A percentile compares a stretch with the other conserved stretches of the same genome.
phyloP scores from a whole-genome alignment of 2,113 vertebrate genomes.

The Seriola rivoliana region DNA sequence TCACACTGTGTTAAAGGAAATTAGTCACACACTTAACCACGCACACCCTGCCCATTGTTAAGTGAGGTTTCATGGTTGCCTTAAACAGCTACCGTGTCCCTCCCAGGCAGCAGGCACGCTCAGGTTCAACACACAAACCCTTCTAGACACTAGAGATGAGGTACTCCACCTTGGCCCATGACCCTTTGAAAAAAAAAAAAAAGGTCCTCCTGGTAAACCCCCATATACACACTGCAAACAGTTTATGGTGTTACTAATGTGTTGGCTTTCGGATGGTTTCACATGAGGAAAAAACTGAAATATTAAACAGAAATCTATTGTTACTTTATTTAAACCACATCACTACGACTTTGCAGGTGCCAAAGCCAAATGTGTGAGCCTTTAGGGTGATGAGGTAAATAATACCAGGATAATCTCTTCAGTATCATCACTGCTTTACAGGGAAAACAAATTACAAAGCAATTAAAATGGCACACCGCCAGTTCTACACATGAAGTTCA shows the following conservation, averaged over 20 bases:
- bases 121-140: constrained; percentile 62
- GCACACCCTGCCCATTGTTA: constrained; percentile 75
- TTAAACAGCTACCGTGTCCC: constrained; percentile 71
- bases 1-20: constrained; percentile 81
- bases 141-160: constrained; percentile 14
- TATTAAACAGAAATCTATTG: constrained; percentile 1
- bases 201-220: background rate
- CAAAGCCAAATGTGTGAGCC: background rate
- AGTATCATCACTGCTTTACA: background rate
- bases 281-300: background rate
- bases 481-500: background rate
- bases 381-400: background rate
- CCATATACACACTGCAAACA: background rate
- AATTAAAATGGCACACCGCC: background rate
- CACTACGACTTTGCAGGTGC: background rate
- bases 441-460: background rate
- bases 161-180: constrained; percentile 53
- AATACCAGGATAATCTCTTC: background rate
- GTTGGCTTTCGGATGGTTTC: constrained; percentile 1
- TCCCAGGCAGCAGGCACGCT: constrained; percentile 54
- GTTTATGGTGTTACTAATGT: background rate
- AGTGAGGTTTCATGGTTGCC: constrained; percentile 77
- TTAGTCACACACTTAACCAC: constrained; percentile 84
- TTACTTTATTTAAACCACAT: background rate
- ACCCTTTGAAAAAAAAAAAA: constrained; percentile 56